Evolutionary conservation across 2,888 invertebrate species (phyloP), one percentile per base, ranked within the genome.

Genomic region (Epinotia ramella): DNA sequence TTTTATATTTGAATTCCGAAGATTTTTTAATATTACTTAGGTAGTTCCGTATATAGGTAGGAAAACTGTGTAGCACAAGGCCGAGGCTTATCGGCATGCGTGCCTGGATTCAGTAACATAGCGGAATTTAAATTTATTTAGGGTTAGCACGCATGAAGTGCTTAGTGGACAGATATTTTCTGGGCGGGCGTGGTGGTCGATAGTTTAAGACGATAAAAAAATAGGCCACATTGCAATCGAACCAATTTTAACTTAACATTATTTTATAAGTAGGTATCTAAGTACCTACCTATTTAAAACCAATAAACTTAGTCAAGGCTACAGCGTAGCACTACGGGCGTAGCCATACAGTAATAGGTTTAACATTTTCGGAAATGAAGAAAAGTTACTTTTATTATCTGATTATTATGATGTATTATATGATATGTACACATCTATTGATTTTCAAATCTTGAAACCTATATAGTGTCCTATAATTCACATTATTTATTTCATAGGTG

Each of bases 51-150:
- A 33, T 65, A 33, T 33, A 63, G 68, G 64, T 57, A 73, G 60
- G 60, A 44, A 60, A 28, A 11, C 57, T 76, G 62, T 70, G 40
- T 73, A 59, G 33, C 65, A 64, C 77, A 77, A 77, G 77, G 78
- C 78, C 76, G 63, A 65, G 64, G 73, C 79, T 82, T 82, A 83
- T 83, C 83, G 78, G 78, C 73, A 77, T 81, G 81, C 83, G 83
- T 83, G 82, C 79, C 79, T 77, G 77, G 79, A 80, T 81, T 78
- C 83, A 83, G 81, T 83, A 82, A 81, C 80, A 81, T 81, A 83
- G 79, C 79, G 79, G 80, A 83, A 83, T 82, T 83, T 81, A 81
- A 82, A 82, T 83, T 84, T 82, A 84, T 84, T 84, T 84, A 83
- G 81, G 76, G 62, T 57, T 76, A 80, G 78, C 81, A 80, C 77